Conservation (phyloP, 2,113 vertebrate genomes). For the Gavia stellata region DNA sequence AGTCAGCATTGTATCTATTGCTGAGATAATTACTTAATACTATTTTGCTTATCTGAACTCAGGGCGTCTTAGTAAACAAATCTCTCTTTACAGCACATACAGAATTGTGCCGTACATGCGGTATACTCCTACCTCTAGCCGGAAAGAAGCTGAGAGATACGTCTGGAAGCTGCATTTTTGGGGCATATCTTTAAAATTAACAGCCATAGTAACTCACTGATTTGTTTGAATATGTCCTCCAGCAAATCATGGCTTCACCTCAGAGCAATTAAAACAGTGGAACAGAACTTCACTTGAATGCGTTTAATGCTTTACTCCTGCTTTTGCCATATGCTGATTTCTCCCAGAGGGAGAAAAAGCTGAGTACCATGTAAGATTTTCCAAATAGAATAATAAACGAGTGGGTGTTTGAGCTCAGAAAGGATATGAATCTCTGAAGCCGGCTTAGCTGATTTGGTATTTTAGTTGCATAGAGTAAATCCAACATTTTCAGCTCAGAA, state of each 20-base stretch:
- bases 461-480: neutral
- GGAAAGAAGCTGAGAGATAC: neutral
- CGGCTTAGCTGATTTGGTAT: neutral
- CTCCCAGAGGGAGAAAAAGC: neutral
- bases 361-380: neutral
- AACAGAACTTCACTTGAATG: neutral
- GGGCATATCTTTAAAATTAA: neutral
- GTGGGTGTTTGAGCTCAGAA: neutral
- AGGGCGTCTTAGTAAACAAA: neutral
- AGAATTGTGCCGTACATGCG: rapidly evolving
- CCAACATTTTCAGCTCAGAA: neutral
- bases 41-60: neutral
- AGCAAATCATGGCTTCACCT: neutral
- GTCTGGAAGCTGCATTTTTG: neutral
- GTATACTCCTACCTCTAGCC: rapidly evolving
- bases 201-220: neutral
- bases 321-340: slow-evolving; percentile 5
- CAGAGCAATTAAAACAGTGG: neutral
- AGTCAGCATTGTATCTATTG: neutral
- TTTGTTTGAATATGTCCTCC: neutral
- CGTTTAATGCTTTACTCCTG: neutral
- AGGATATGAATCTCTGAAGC: neutral
- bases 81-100: neutral
- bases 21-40: neutral
- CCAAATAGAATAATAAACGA: slow-evolving; percentile 33